A percentile compares a stretch with the other conserved stretches of the same genome.
Evolutionary conservation across 2,888 invertebrate species (phyloP).

Genomic region (Ormyrus labotus): DNA sequence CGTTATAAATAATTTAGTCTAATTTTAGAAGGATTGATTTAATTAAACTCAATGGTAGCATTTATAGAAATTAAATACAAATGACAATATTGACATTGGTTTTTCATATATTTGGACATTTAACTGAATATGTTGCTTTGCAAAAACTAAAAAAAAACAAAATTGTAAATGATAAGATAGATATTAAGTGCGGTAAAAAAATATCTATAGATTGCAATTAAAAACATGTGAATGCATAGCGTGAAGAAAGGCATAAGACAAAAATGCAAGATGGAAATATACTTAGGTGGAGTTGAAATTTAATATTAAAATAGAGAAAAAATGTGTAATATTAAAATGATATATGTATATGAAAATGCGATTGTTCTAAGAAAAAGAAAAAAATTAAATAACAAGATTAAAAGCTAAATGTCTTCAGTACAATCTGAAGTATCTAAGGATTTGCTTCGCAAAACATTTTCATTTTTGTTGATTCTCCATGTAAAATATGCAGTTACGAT

Average conservation of each 20-base stretch:
- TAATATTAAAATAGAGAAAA: conserved; percentile 51
- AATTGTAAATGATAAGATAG: conserved; percentile 40
- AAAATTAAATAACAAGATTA: conserved; percentile 26
- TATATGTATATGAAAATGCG: conserved; percentile 56
- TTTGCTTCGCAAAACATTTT: conserved; percentile 41
- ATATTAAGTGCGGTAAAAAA: conserved; percentile 17
- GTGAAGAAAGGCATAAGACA: conserved; percentile 5
- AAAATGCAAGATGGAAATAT: conserved; percentile 9
- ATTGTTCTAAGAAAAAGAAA: conserved; percentile 51
- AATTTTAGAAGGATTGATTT: no score
- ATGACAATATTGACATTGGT: conserved; percentile 22
- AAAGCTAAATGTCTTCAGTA: conserved; percentile 24
- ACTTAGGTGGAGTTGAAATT: conserved; percentile 44
- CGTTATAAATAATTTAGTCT: no score
- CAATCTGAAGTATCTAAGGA: conserved; percentile 36
- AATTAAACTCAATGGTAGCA: no score
- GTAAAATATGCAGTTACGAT: conserved; percentile 3
- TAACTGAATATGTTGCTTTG: neutral
- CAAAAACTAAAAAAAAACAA: neutral
- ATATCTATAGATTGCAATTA: conserved; percentile 29
- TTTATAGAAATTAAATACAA: no score
- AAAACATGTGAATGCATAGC: conserved; percentile 19
- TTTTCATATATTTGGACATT: conserved; percentile 8
- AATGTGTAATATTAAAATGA: conserved; percentile 57
- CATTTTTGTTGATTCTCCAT: conserved; percentile 21